phyloP scores from a whole-genome alignment of 2,797 vertebrate species.

The Apodemus agrarius region DNA sequence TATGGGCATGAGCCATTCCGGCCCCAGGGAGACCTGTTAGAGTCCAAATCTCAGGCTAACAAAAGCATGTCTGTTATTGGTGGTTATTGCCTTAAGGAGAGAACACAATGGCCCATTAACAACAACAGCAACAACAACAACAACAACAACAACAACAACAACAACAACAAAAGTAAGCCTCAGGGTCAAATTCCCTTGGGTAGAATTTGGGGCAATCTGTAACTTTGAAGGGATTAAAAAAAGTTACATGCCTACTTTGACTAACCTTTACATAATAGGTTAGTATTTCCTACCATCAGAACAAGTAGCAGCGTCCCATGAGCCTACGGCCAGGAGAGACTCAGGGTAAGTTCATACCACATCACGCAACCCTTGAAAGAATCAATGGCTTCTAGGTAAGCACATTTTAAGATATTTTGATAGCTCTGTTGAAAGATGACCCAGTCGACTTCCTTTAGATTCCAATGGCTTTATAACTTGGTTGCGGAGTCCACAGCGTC shows the following conservation, averaged over 20 bases:
- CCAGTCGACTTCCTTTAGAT: not conserved
- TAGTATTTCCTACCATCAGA: not conserved
- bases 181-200: not conserved
- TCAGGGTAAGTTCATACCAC: not conserved
- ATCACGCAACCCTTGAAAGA: not conserved
- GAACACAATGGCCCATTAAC: not conserved
- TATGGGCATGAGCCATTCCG: not conserved
- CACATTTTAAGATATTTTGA: not conserved
- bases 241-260: not conserved
- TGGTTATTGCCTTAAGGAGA: conserved; percentile 12
- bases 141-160: too few species aligned
- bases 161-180: not conserved
- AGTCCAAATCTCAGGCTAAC: not conserved
- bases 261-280: not conserved
- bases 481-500: not conserved
- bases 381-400: not conserved
- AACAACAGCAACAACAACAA: too few species aligned
- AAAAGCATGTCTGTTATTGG: not conserved
- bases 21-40: not conserved
- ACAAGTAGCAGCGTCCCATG: not conserved
- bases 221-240: not conserved
- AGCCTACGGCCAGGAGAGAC: not conserved
- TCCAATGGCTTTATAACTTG: not conserved
- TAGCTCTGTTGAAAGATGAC: not conserved
- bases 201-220: not conserved